Evolutionary conservation across 2,888 invertebrate genomes (phyloP).

Genomic region (Ophion obscuratus): DNA sequence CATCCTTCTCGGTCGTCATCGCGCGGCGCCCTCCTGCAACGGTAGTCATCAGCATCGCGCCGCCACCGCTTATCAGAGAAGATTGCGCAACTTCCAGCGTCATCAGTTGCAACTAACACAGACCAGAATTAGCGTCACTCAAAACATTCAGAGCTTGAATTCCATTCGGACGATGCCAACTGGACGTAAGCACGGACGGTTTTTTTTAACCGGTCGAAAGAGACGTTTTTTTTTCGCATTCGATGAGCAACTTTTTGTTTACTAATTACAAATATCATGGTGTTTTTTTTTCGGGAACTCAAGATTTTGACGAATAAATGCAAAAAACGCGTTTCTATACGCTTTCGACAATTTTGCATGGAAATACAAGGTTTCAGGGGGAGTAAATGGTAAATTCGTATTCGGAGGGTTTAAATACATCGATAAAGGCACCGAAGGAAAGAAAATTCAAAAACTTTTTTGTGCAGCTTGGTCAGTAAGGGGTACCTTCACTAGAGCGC

Average conservation of each 20-base stretch:
- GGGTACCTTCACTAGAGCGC: too few relatives aligned
- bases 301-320: too few relatives aligned
- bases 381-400: too few relatives aligned
- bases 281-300: too few relatives aligned
- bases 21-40: not conserved
- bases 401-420: too few relatives aligned
- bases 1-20: not conserved
- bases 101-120: constrained; percentile 79
- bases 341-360: too few relatives aligned
- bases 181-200: constrained; percentile 35
- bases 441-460: not conserved
- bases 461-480: too few relatives aligned
- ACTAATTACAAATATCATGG: not conserved
- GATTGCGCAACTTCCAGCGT: constrained; percentile 77
- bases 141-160: constrained; percentile 78
- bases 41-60: constrained; percentile 72
- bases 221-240: not conserved
- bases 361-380: too few relatives aligned
- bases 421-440: too few relatives aligned
- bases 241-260: not conserved
- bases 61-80: constrained; percentile 75
- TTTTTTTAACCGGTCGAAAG: not conserved
- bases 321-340: not conserved
- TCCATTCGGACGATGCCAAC: constrained; percentile 71
- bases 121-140: constrained; percentile 80